Percentiles rank a stretch among this genome's conserved stretches.
phyloP scores from a whole-genome alignment of 2,888 invertebrate genomes.

The Drosophila kambysellisi region DNA sequence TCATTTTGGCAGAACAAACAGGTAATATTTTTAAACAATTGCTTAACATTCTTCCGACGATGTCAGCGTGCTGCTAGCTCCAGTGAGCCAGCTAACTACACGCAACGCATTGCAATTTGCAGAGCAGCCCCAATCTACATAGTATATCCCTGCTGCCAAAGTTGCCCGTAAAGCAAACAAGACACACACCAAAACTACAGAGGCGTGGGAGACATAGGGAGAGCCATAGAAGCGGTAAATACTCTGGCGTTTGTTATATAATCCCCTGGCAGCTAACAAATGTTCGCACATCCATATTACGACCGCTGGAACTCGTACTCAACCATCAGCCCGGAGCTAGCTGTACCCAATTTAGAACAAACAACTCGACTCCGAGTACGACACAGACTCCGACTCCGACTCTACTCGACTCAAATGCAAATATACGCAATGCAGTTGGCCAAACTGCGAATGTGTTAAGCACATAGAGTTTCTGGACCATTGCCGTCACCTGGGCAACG shows the following conservation, averaged over 20 bases:
- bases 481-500: conserved; percentile 62
- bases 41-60: conserved; percentile 54
- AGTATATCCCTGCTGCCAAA: conserved; percentile 33
- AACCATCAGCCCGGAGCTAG: not conserved
- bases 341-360: conserved; percentile 31
- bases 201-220: not conserved
- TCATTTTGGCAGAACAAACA: conserved; percentile 37
- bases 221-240: conserved; percentile 57
- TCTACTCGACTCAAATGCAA: conserved; percentile 59
- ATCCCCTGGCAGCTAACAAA: conserved; percentile 76
- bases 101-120: conserved; percentile 66
- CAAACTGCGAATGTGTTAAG: conserved; percentile 63
- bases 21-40: too few relatives aligned
- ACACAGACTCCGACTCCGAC: conserved; percentile 17
- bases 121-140: conserved; percentile 37
- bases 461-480: conserved; percentile 62
- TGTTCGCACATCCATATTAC: conserved; percentile 71
- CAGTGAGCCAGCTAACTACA: conserved; percentile 17
- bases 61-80: conserved; percentile 16
- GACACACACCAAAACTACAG: conserved; percentile 23
- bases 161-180: conserved; percentile 50
- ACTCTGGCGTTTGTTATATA: conserved; percentile 67
- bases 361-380: conserved; percentile 17
- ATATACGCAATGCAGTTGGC: conserved; percentile 75
- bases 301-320: conserved; percentile 43